A percentile compares a stretch with the other conserved stretches of the same genome.
These are phyloP conservation scores for Podargus strigoides DNA, from an alignment of 2,797 vertebrate genomes.

Conservation along the genomic window DNA sequence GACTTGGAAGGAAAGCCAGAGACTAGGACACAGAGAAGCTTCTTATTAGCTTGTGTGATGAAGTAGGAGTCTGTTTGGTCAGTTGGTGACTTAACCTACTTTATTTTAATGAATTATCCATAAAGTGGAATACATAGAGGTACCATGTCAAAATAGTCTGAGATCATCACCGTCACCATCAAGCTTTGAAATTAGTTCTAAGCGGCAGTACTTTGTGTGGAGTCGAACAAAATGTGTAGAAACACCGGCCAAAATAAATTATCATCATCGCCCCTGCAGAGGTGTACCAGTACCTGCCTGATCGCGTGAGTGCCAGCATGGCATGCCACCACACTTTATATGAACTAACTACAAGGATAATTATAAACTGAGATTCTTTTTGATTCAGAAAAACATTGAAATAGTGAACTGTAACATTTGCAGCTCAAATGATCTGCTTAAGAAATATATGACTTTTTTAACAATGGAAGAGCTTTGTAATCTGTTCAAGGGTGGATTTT, in stretches of 20 bases:
- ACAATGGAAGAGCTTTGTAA: background rate
- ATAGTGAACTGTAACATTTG: background rate
- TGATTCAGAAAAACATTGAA: background rate
- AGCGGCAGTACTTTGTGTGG: background rate
- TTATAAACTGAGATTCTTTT: background rate
- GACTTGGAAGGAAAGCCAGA: background rate
- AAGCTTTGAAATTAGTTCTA: background rate
- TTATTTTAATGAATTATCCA: slow-evolving; percentile 32
- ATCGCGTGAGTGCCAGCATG: background rate
- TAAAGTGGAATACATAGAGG: background rate
- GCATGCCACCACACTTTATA: background rate
- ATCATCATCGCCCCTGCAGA: background rate
- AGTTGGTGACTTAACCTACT: background rate
- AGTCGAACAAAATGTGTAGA: background rate
- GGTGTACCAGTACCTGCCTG: background rate
- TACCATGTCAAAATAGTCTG: background rate
- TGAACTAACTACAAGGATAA: background rate
- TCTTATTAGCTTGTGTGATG: background rate
- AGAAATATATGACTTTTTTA: background rate
- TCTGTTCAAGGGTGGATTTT: background rate
- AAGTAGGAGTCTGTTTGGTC: slow-evolving; percentile 1
- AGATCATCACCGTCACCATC: background rate
- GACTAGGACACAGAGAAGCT: background rate
- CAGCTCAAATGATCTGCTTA: background rate
- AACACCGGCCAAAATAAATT: background rate